Base-by-base conservation (phyloP, 2,113 vertebrate species). In the Scomber japonicus region DNA sequence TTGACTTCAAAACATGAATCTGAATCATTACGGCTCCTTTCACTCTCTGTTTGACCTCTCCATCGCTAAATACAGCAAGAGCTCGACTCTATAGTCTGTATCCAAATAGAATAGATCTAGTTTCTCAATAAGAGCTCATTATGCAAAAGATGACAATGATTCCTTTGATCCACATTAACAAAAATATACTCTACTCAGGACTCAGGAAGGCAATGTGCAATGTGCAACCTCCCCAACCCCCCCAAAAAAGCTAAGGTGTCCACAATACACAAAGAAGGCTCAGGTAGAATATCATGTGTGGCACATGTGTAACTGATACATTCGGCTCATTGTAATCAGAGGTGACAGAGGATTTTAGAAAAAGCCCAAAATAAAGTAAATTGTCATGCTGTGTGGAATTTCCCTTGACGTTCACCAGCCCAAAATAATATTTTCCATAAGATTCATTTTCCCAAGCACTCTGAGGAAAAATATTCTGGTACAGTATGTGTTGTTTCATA, bases 361-460 rank as follows among this genome's bases (percentile, higher is more conserved):
- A 90, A 89, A 86, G 71, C 64, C 68, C 45, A 64, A 88, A 94
- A 93, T 94, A 92, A 93, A 94, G 88, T 92, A 91, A 94, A 94
- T 93, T 93, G 91, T 94, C 94, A 93, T 88, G 92, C 92, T 93
- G 93, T 82, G 91, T 90, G 93, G 91, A 94, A 94, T 94, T 94
- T 93, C 92, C 88, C 88, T 75, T 76, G 84, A 92, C 86, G 69
- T 93, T 85, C 83, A 75, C 80, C 70, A 48, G 94, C 94, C 94
- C 93, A 93, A 92, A 94, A 94, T 94, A 95, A 95, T 95, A 93
- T 94, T 93, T 93, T 94, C 89, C 80, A 90, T 91, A 84, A 93
- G 92, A 93, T 94, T 94, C 67, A 88, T 94, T 93, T 91, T 86
- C 87, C 83, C 86, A 89, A 84, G 84, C 85, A 63, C 87, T 83